Evolutionary conservation across 92 coral and sea anemone genomes (phyloP).

Genomic region (Hydrozoanthus gracilis): DNA sequence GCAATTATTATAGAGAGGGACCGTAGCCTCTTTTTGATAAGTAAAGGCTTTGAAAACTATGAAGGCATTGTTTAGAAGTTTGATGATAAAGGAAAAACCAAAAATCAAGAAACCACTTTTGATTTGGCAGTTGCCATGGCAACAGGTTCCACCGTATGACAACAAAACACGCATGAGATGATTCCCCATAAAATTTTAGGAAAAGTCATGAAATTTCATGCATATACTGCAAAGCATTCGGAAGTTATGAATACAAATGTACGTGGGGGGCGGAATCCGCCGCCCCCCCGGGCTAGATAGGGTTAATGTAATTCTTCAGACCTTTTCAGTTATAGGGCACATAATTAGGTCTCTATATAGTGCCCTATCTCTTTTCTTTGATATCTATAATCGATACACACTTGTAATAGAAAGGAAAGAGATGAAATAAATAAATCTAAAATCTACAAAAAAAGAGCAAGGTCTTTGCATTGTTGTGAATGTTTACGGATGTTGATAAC

Average conservation of each 20-base stretch:
- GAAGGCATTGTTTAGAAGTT: slow-evolving; percentile 24
- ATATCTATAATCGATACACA: slow-evolving; percentile 26
- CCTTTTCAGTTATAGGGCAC: slow-evolving; percentile 13
- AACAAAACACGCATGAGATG: slow-evolving; percentile 15
- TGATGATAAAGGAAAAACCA: slow-evolving; percentile 12
- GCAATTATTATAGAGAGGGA: slow-evolving; percentile 31
- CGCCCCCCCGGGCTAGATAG: slow-evolving; percentile 24
- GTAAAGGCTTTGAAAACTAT: slow-evolving; percentile 27
- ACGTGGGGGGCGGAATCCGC: background rate
- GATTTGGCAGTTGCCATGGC: slow-evolving; percentile 31
- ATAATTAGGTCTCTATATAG: too few relatives aligned
- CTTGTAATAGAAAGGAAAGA: slow-evolving; percentile 21
- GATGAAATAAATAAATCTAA: slow-evolving; percentile 15
- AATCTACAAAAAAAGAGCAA: slow-evolving; percentile 39
- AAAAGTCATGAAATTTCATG: too few relatives aligned
- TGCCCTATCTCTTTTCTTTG: slow-evolving; percentile 28
- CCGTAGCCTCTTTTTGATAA: slow-evolving; percentile 29
- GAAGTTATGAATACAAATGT: slow-evolving; percentile 24
- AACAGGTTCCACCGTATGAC: slow-evolving; percentile 7
- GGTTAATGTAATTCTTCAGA: slow-evolving; percentile 9
- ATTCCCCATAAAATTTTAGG: slow-evolving; percentile 10
- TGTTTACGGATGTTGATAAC: background rate
- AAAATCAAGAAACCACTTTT: slow-evolving; percentile 33
- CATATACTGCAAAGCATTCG: slow-evolving; percentile 24
- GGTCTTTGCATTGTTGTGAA: slow-evolving; percentile 24